Base-by-base conservation (phyloP, 2,888 invertebrate species). In the Pristionchus arcanus region DNA sequence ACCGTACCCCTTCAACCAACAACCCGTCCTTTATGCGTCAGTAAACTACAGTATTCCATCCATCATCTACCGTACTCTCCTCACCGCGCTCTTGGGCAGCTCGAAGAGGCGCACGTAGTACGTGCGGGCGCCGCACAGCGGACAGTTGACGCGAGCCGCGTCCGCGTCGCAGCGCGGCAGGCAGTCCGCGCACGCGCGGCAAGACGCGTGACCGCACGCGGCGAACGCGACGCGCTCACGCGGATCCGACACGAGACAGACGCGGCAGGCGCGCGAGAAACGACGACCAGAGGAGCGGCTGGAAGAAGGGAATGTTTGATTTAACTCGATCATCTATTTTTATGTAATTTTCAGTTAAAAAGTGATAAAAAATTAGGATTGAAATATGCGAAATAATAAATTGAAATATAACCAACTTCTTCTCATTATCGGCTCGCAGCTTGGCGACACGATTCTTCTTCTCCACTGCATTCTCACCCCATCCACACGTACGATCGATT, bases 71-170 rank as follows among this genome's bases (percentile, higher is more conserved):
- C 59, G 25, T 59, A 59, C 19, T 59, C 55, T 55, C 13, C 42
- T 49, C 42, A 49, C 42, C 42, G 42, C 42, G 42, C 42, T 49
- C 42, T 49, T 49, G 42, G 42, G 42, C 68, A n/a, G 68, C 28
- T 68, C 68, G 68, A 68, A 68, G 68, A 68, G 68, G n/a, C 68
- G 68, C n/a, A 68, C 68, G 68, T 68, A 68, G n/a, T 25, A 25
- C n/a, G 68, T 68, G 28, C 68, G 68, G 15, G n/a, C 28, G 68
- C 28, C 68, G 28, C 68, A 68, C n/a, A 68, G 68, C n/a, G 68
- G 68, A 68, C 68, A 68, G 9, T 21, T 13, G n/a, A 68, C 68
- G 68, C 68, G 68, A 28, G 68, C 68, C 66, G 66, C 13, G n/a
- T 66, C 66, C 28, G 68, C 68, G 68, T 7, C n/a, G 15, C n/a